These are phyloP conservation scores for Agrotis clavis DNA, from an alignment of 2,888 invertebrate species.

Conservation along the genomic window DNA sequence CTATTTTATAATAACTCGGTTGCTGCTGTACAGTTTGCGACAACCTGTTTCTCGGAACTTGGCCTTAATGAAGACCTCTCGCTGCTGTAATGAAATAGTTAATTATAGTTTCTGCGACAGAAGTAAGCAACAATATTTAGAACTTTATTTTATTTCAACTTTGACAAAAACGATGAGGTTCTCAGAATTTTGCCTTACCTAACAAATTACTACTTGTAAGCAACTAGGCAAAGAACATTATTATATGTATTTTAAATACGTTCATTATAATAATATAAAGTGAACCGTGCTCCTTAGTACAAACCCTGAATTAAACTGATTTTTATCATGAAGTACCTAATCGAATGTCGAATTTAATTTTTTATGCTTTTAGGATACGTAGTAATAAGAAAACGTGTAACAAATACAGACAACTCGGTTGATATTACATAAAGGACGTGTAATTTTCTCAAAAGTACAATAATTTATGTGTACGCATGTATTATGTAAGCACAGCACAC, in stretches of 20 bases:
- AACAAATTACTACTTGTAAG: background rate
- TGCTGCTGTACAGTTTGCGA: slow-evolving; percentile 66
- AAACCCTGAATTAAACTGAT: background rate
- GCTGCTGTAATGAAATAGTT: slow-evolving; percentile 65
- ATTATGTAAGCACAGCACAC: slow-evolving; percentile 51
- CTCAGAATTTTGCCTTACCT: background rate
- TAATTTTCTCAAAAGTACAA: slow-evolving; percentile 51
- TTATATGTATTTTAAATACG: no score
- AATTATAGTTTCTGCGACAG: slow-evolving; percentile 64
- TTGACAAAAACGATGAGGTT: background rate
- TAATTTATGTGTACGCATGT: slow-evolving; percentile 57
- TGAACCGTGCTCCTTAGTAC: background rate
- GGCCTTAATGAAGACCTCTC: slow-evolving; percentile 63
- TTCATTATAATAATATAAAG: background rate
- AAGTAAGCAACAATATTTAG: slow-evolving; percentile 47
- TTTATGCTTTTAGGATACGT: slow-evolving; percentile 16
- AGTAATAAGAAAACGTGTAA: slow-evolving; percentile 25
- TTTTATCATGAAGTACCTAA: slow-evolving; percentile 3
- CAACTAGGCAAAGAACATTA: no score
- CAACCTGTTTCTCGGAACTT: slow-evolving; percentile 68
- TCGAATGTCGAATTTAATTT: background rate
- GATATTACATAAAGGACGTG: slow-evolving; percentile 22
- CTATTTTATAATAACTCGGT: slow-evolving; percentile 68
- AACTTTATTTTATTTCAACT: slow-evolving; percentile 25
- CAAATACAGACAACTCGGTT: slow-evolving; percentile 8